Percentiles rank a stretch among this genome's conserved stretches.
These are phyloP conservation scores for Amphiduros pacificus DNA, from an alignment of 2,888 invertebrate species.

Conservation along the genomic window DNA sequence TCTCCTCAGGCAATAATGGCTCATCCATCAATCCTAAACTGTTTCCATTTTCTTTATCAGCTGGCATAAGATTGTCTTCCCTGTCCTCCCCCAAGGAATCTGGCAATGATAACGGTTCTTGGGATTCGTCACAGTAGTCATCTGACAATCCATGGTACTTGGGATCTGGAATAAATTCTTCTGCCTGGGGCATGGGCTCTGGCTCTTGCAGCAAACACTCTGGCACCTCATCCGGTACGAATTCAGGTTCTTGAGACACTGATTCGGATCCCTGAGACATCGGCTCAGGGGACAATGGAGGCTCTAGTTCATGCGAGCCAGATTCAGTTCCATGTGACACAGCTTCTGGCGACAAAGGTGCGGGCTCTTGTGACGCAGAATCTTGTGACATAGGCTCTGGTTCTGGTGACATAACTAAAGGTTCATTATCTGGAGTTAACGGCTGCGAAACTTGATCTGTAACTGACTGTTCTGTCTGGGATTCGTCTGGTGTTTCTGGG, in stretches of 20 bases:
- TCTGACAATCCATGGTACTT: neutral
- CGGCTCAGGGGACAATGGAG: conserved; percentile 3
- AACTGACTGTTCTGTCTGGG: neutral
- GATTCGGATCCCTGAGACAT: neutral
- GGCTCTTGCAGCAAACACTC: conserved; percentile 2
- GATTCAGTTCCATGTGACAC: neutral
- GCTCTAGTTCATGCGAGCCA: too few relatives aligned
- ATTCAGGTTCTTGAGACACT: neutral
- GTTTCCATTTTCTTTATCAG: neutral
- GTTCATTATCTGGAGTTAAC: neutral
- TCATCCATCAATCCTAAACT: neutral
- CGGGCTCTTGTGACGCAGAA: neutral
- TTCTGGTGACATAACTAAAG: conserved; percentile 2
- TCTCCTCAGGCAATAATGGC: too few relatives aligned
- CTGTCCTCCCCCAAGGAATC: neutral
- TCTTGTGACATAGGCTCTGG: neutral
- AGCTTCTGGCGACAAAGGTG: neutral
- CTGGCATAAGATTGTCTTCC: neutral
- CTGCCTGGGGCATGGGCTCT: conserved; percentile 1
- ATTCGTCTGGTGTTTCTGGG: neutral
- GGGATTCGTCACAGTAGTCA: neutral
- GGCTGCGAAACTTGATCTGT: neutral
- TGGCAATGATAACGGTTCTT: neutral
- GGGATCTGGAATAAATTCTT: neutral
- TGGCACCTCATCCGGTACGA: conserved; percentile 8